Percentiles rank a stretch among this genome's conserved stretches.
Evolutionary conservation across 2,113 vertebrate species (phyloP).

Genomic region (Syrrhaptes paradoxus): DNA sequence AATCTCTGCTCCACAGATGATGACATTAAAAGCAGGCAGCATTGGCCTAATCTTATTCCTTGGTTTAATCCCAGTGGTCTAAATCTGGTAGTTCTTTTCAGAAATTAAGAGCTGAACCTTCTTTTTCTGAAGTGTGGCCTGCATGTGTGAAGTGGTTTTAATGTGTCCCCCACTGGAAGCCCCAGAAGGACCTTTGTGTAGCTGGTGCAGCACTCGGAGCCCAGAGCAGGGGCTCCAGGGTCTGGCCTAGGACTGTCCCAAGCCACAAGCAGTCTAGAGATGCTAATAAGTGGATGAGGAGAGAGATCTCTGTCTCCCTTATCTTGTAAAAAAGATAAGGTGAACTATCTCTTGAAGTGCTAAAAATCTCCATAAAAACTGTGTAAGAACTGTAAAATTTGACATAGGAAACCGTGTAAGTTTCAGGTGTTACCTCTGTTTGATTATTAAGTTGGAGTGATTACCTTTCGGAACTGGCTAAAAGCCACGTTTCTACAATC

Average conservation of each 20-base stretch:
- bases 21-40: neutral
- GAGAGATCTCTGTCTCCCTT: neutral
- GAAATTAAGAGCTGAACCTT: neutral
- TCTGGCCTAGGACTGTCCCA: neutral
- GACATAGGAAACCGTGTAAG: accelerated
- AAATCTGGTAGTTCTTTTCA: neutral
- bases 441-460: neutral
- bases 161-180: neutral
- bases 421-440: neutral
- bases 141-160: neutral
- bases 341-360: neutral
- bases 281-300: neutral
- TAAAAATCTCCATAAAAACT: neutral
- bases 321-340: neutral
- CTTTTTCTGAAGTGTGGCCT: neutral
- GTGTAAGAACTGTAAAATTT: neutral
- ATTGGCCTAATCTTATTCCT: neutral
- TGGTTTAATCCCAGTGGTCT: neutral
- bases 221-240: neutral
- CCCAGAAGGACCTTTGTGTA: neutral
- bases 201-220: neutral
- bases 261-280: neutral
- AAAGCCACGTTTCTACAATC: neutral
- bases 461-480: neutral
- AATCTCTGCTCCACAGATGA: neutral